phyloP scores from a whole-genome alignment of 2,113 vertebrate genomes.

The Ptilonorhynchus violaceus region DNA sequence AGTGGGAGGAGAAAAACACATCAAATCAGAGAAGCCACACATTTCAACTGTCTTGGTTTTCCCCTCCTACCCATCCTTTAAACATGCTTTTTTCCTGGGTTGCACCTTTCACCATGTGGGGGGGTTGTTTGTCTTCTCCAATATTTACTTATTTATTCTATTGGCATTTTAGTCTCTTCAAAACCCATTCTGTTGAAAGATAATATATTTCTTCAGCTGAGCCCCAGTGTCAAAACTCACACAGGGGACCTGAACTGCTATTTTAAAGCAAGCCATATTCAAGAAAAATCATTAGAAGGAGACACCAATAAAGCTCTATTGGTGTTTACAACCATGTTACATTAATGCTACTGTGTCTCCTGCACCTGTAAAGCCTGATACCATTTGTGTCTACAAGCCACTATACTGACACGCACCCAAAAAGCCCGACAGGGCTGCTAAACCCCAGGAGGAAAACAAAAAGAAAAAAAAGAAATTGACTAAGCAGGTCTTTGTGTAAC shows the following conservation, averaged over 20 bases:
- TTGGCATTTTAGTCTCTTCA: not conserved
- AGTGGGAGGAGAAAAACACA: not conserved
- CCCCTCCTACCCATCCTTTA: not conserved
- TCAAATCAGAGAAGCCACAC: not conserved
- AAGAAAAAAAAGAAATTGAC: not conserved
- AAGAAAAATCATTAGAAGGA: conserved; percentile 4
- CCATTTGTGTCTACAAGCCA: not conserved
- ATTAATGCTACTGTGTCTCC: not conserved
- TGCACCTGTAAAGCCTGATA: not conserved
- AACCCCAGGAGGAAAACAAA: not conserved
- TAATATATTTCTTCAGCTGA: not conserved
- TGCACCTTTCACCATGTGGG: not conserved
- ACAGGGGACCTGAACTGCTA: not conserved
- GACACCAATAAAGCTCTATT: not conserved
- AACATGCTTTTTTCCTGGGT: not conserved
- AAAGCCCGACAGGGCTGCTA: not conserved
- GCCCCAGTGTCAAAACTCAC: not conserved
- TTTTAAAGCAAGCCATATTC: not conserved
- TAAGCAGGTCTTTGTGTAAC: not conserved
- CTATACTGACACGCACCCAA: not conserved
- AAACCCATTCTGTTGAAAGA: not conserved
- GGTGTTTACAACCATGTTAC: not conserved
- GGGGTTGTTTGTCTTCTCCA: not conserved
- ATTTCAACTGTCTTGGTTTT: not conserved
- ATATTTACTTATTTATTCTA: not conserved